A percentile compares a stretch with the other conserved stretches of the same genome.
Evolutionary conservation across 2,888 invertebrate species (phyloP).

Genomic region (Agrenia bidenticulata): DNA sequence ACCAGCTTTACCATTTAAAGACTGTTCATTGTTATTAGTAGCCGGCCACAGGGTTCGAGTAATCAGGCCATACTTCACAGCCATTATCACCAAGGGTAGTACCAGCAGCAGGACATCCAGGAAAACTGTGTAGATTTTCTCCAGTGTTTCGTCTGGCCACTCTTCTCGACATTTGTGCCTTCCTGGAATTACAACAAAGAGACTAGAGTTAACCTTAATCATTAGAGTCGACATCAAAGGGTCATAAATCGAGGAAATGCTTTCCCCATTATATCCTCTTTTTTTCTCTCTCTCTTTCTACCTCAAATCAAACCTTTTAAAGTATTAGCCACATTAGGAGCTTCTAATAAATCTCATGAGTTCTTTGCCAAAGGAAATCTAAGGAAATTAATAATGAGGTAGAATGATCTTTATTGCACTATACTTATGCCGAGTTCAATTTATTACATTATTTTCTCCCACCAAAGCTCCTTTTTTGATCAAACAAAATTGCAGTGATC

Average conservation of each 20-base stretch:
- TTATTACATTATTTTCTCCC: no score
- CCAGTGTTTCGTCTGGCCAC: constrained; percentile 62
- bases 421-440: no score
- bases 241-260: constrained; percentile 2
- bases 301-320: constrained; percentile 3
- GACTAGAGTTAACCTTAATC: constrained; percentile 5
- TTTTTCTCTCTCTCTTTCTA: neutral
- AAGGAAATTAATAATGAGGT: neutral
- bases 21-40: constrained; percentile 47
- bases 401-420: neutral
- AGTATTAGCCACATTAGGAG: no score
- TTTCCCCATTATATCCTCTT: neutral
- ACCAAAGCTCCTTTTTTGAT: no score
- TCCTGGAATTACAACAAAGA: constrained; percentile 56
- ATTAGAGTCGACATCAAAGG: constrained; percentile 3
- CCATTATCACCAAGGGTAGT: constrained; percentile 67
- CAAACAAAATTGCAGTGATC: no score
- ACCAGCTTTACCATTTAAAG: constrained; percentile 35
- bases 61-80: constrained; percentile 66
- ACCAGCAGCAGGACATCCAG: constrained; percentile 67
- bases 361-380: neutral
- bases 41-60: constrained; percentile 60
- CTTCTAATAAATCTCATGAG: no score
- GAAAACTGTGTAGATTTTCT: constrained; percentile 65
- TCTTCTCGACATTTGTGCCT: constrained; percentile 65